Base-by-base conservation (phyloP, 2,797 vertebrate genomes). In the Helicolenus hilgendorfi region DNA sequence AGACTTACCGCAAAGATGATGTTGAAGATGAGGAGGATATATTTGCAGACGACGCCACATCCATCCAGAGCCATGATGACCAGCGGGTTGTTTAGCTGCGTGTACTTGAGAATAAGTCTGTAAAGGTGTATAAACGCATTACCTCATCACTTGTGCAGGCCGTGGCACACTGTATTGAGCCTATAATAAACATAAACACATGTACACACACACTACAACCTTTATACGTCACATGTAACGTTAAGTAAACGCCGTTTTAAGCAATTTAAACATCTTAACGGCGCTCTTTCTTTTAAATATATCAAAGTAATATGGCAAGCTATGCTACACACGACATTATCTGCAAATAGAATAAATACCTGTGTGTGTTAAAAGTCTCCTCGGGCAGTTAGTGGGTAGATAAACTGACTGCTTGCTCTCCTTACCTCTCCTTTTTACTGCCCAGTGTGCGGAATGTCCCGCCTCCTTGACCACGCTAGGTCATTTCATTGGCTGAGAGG, bases 21-120 rank as follows among this genome's bases (percentile, higher is more conserved):
- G 90, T 97, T 97, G 85, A 97, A 95, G 11, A 97, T 1, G 20
- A 95, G 2, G 72, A 97, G 84, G 38, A 95, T 22, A 29, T 86
- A 95, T 90, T 97, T 97, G 90, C 95, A 97, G 20, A 91, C 0
- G 41, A 80, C 20, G 67, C 96, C 96, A 83, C 96, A 97, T 77
- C 92, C 94, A 1, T 95, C 94, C 67, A 97, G 10, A 11, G 91
- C 94, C 97, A 97, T 97, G 90, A 36, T 86, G 79, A 58, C 0
- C 7, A 8, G 20, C 65, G 10, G 11, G 35, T 11, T 55, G 20
- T 8, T 24, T 0, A 2, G 10, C 3, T 10, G 2, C 2, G 35
- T 49, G 11, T 36, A 45, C 45, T 20, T 6, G 5, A 2, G 14
- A 11, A 41, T 41, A 41, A 41, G 55, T 81, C 78, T 81, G 76